Base-by-base conservation (phyloP, 1,140 invertebrate species). In the Trinorchestia longiramus region DNA sequence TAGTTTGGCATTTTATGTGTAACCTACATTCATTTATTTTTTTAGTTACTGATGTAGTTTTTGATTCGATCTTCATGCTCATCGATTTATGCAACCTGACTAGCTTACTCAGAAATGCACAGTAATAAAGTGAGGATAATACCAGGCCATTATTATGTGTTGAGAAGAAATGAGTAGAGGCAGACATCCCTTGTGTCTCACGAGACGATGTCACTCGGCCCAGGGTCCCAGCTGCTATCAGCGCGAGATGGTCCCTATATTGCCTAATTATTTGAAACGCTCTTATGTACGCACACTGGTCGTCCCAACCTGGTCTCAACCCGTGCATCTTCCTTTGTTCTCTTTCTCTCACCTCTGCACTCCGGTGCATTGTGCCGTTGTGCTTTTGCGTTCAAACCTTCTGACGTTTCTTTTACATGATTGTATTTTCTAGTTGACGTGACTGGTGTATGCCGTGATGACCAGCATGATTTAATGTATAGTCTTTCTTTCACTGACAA, bases 161-260 rank as follows among this genome's bases (percentile, higher is more conserved):
- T 23, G 62, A 77, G 62, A 77, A 15, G 28, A 28, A 77, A 77
- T 77, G 28, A 77, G 28, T 1, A 23, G 62, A 77, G 15, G 62
- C 62, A 28, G 62, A 77, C 62, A 28, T 77, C 62, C 62, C 88
- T n/a, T 8, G 41, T 28, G 41, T 94, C 92, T 94, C 92, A 45
- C 36, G 92, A 47, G 92, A 94, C 92, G 43, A 40, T 11, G 19
- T 47, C 43, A 44, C 90, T 43, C 36, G 43, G 92, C 92, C 44
- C 92, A 40, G 43, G 92, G 92, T 45, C 92, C 92, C 92, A 94
- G 92, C 43, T 94, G 92, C 92, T 94, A 94, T 94, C 92, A 45
- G 43, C 92, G 43, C 43, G 92, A 94, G 92, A 94, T 94, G 92
- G 92, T 44, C 92, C 43, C 43, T n/a, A 47, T 94, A 94, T 94